Evolutionary conservation across 1,140 invertebrate species (phyloP).

Genomic region (Aphis craccivora): DNA sequence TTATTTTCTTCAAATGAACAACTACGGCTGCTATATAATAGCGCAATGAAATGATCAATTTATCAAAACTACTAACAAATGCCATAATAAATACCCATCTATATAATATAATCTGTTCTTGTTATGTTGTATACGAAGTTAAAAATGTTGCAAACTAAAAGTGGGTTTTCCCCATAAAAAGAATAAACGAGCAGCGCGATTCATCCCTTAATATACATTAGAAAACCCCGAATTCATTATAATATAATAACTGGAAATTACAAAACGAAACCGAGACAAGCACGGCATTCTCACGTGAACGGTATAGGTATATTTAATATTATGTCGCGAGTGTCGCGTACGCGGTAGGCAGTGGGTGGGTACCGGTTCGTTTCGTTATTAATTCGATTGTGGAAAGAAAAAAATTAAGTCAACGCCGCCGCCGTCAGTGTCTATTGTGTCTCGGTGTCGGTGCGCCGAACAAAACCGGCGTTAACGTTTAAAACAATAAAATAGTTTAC

Average conservation of each 20-base stretch:
- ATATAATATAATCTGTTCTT: too few species aligned
- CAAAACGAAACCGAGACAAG: not conserved
- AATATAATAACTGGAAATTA: not conserved
- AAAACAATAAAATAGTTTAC: constrained; percentile 30
- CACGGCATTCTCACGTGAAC: not conserved
- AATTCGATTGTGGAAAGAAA: not conserved
- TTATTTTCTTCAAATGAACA: not conserved
- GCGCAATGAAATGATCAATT: not conserved
- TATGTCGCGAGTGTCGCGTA: too few species aligned
- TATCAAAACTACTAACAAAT: not conserved
- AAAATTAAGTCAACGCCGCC: not conserved
- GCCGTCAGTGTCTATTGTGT: not conserved
- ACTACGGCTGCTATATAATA: not conserved
- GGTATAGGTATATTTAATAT: too few species aligned
- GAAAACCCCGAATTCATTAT: not conserved
- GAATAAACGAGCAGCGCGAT: not conserved
- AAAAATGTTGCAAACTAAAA: not conserved
- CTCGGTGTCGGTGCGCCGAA: not conserved
- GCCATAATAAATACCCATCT: not conserved
- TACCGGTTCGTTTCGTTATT: not conserved
- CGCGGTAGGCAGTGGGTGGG: too few species aligned
- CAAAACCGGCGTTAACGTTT: not conserved
- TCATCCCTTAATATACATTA: not conserved
- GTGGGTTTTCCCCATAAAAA: not conserved
- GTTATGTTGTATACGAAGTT: not conserved